A percentile compares a stretch with the other conserved stretches of the same genome.
These are phyloP conservation scores for Peucedramus taeniatus DNA, from an alignment of 2,113 vertebrate genomes.

Conservation along the genomic window DNA sequence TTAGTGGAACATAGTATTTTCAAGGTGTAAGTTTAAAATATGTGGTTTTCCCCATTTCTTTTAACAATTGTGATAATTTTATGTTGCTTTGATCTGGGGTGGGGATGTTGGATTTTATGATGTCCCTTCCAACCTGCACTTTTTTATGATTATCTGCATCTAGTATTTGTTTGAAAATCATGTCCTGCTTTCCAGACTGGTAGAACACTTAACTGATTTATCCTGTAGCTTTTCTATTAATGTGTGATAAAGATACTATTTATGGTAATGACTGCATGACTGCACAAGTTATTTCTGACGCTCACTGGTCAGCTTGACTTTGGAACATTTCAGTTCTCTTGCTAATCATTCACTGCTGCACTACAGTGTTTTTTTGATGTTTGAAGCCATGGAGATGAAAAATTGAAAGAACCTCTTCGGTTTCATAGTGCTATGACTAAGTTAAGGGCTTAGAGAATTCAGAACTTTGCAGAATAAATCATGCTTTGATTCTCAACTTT, in stretches of 20 bases:
- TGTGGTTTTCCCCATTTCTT: fast-evolving
- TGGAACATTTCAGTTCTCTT: background rate
- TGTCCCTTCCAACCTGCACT: background rate
- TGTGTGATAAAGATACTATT: background rate
- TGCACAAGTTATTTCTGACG: background rate
- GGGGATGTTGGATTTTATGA: background rate
- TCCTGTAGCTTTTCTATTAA: background rate
- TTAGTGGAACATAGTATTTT: background rate
- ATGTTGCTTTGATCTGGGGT: background rate
- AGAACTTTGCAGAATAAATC: background rate
- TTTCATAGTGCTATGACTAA: background rate
- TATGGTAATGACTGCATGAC: background rate
- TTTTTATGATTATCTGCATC: background rate
- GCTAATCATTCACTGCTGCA: background rate
- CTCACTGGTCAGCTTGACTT: background rate
- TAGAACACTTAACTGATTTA: background rate
- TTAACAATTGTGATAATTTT: background rate
- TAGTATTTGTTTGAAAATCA: background rate
- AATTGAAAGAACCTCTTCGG: background rate
- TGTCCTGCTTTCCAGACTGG: background rate
- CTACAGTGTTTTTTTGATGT: background rate
- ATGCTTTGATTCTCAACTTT: background rate
- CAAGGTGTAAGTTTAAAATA: background rate
- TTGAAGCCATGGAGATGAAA: background rate
- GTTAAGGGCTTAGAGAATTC: background rate